These are phyloP conservation scores for Marisa cornuarietis DNA, from an alignment of 1,140 invertebrate species.

Conservation along the genomic window DNA sequence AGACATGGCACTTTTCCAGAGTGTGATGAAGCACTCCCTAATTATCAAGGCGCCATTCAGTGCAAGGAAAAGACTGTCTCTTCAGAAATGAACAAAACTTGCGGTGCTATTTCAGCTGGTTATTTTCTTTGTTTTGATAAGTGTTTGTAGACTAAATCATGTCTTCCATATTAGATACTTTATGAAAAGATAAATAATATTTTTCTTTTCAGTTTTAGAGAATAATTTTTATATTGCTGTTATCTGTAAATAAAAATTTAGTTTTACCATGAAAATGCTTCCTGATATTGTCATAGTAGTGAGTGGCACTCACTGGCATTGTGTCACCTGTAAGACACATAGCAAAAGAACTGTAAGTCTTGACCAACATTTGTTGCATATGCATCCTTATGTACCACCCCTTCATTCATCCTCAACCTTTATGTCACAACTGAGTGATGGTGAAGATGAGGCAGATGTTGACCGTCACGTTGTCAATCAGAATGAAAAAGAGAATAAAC, in stretches of 20 bases:
- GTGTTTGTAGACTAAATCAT: background rate
- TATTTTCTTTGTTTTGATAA: background rate
- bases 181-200: background rate
- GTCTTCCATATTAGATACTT: background rate
- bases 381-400: background rate
- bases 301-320: constrained; percentile 24
- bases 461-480: background rate
- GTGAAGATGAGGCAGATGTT: constrained; percentile 13
- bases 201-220: background rate
- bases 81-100: no score
- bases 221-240: background rate
- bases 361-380: constrained; percentile 14
- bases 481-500: background rate
- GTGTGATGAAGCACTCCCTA: no score
- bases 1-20: no score
- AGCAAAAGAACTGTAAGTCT: constrained; percentile 13
- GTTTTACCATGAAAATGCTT: background rate
- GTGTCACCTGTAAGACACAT: constrained; percentile 12
- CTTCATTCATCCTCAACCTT: background rate
- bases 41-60: no score
- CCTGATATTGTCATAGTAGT: constrained; percentile 20
- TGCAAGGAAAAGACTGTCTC: no score
- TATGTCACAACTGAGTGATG: constrained; percentile 9
- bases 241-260: background rate
- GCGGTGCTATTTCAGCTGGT: background rate